Conservation (phyloP, 1,140 invertebrate species). For the Mya arenaria region DNA sequence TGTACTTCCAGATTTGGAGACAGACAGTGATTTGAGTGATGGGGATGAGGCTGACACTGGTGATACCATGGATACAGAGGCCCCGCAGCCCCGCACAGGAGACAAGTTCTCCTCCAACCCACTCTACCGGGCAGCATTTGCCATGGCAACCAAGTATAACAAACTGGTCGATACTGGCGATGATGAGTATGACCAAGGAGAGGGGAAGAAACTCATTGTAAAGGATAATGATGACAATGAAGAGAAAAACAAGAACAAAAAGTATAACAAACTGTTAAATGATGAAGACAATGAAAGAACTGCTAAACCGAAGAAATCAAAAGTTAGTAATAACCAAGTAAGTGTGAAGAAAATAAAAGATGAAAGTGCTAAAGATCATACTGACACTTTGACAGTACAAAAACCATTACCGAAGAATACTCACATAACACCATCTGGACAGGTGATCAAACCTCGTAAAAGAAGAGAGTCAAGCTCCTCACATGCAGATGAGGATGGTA, state of each 20-base stretch:
- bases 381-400: conserved; percentile 12
- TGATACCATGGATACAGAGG: too few relatives aligned
- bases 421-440: conserved; percentile 36
- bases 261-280: conserved; percentile 49
- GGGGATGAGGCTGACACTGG: too few relatives aligned
- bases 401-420: conserved; percentile 42
- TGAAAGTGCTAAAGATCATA: not conserved
- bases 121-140: conserved; percentile 66
- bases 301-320: conserved; percentile 1
- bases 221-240: conserved; percentile 16
- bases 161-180: conserved; percentile 75
- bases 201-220: conserved; percentile 9
- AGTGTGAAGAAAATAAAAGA: conserved; percentile 1
- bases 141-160: conserved; percentile 70
- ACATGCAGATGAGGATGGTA: conserved; percentile 74
- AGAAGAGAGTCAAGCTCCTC: conserved; percentile 73
- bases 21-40: too few relatives aligned
- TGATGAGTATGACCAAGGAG: conserved; percentile 58
- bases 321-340: conserved; percentile 1
- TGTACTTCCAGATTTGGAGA: too few relatives aligned
- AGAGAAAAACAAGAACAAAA: conserved; percentile 41
- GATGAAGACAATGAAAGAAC: conserved; percentile 71
- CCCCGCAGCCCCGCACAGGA: too few relatives aligned
- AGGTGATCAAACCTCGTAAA: conserved; percentile 15
- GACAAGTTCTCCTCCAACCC: not conserved